These are phyloP conservation scores for Rafetus swinhoei DNA, from an alignment of 2,113 vertebrate species.

Conservation along the genomic window DNA sequence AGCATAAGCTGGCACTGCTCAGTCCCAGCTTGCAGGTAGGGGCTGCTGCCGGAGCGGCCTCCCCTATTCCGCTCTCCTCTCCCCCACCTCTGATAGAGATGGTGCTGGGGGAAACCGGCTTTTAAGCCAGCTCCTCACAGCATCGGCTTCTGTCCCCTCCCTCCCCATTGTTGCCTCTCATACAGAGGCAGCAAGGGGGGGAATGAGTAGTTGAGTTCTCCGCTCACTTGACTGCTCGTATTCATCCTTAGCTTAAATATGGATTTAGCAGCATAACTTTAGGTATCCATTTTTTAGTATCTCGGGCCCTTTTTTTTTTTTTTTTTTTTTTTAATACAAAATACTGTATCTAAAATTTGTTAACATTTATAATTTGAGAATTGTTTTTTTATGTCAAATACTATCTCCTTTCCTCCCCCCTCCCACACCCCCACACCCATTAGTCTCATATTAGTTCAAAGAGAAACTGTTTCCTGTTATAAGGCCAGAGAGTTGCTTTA, in stretches of 20 bases:
- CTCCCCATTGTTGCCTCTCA: too few species aligned
- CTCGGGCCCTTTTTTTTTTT: not conserved
- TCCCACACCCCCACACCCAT: fast-evolving
- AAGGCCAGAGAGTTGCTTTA: slow-evolving; percentile 8
- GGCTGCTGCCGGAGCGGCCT: too few species aligned
- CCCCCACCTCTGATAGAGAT: too few species aligned
- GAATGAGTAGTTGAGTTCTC: too few species aligned
- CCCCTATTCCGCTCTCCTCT: too few species aligned
- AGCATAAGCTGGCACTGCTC: too few species aligned
- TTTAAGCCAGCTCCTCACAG: too few species aligned
- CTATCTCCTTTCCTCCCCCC: not conserved
- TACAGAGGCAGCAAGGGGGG: too few species aligned
- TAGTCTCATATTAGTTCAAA: fast-evolving
- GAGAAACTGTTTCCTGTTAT: not conserved
- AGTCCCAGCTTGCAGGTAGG: too few species aligned
- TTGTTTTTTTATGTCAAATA: not conserved
- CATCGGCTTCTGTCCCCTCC: too few species aligned
- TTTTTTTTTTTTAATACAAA: not conserved
- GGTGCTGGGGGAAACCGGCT: too few species aligned
- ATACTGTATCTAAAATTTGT: not conserved
- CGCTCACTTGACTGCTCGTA: too few species aligned
- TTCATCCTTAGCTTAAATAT: not conserved
- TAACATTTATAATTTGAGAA: not conserved
- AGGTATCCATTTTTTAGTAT: not conserved
- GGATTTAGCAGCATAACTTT: not conserved